A percentile compares a stretch with the other conserved stretches of the same genome.
These are phyloP conservation scores for Trichonephila inaurata DNA, from an alignment of 1,140 invertebrate genomes.

Conservation along the genomic window DNA sequence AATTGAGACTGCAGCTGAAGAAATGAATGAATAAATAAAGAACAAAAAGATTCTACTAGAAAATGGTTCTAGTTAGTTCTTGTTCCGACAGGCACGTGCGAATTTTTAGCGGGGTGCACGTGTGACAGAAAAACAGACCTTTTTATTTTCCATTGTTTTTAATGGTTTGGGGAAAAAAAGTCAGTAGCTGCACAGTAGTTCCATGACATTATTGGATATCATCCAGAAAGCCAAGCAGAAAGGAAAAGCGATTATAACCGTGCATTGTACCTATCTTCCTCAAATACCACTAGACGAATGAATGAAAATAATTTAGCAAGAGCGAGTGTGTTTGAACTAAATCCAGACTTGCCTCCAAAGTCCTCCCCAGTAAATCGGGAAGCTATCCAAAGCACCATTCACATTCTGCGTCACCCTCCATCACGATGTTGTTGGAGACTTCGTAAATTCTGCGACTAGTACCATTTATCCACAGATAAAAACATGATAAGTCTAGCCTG, in stretches of 20 bases:
- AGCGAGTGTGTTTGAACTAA: neutral
- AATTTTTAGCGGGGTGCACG: neutral
- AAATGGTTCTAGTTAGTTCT: neutral
- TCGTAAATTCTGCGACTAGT: neutral
- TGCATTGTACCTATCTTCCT: neutral
- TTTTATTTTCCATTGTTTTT: neutral
- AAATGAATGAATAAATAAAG: neutral
- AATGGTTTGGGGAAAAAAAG: neutral
- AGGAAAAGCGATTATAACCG: neutral
- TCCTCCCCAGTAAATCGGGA: neutral
- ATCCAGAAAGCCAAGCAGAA: neutral
- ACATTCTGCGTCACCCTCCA: no score
- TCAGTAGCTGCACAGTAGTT: neutral
- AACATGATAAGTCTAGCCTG: neutral
- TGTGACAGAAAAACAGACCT: neutral
- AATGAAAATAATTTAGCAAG: neutral
- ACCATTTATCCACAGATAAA: neutral
- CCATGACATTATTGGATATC: constrained; percentile 29
- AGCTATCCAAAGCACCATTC: neutral
- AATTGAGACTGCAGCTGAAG: neutral
- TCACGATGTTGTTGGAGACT: neutral
- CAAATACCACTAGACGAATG: neutral
- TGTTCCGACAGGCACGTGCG: neutral
- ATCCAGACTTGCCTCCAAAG: neutral
- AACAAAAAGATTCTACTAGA: neutral